These are phyloP conservation scores for Columba guinea DNA, from an alignment of 2,797 vertebrate species.

Conservation along the genomic window DNA sequence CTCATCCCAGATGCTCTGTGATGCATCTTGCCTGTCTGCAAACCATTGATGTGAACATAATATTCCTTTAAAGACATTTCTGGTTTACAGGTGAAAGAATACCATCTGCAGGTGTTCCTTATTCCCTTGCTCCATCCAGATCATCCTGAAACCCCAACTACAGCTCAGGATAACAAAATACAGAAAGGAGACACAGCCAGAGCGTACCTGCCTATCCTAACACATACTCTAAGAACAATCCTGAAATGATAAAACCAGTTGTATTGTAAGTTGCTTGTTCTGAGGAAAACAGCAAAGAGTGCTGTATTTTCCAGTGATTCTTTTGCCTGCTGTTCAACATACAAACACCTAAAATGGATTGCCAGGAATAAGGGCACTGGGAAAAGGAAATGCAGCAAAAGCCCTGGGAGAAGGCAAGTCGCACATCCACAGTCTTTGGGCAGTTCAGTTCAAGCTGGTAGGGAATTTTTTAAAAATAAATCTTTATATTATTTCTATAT, in stretches of 20 bases:
- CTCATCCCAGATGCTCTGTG: background rate
- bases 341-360: background rate
- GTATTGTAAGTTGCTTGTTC: background rate
- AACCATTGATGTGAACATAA: background rate
- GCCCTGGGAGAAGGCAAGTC: background rate
- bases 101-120: background rate
- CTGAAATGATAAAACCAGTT: background rate
- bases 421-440: background rate
- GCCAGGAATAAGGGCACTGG: background rate
- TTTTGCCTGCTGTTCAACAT: background rate
- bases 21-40: background rate
- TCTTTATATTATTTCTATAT: too few species aligned
- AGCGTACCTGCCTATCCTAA: background rate
- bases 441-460: background rate
- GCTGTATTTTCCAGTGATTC: background rate
- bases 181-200: background rate
- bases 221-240: background rate
- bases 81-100: background rate
- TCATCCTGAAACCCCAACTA: background rate
- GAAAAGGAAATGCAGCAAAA: background rate
- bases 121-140: background rate
- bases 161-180: background rate
- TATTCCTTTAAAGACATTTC: background rate
- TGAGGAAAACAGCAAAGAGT: background rate
- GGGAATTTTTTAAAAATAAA: background rate